Base-by-base conservation (phyloP, 2,113 vertebrate genomes). In the Rana temporaria region DNA sequence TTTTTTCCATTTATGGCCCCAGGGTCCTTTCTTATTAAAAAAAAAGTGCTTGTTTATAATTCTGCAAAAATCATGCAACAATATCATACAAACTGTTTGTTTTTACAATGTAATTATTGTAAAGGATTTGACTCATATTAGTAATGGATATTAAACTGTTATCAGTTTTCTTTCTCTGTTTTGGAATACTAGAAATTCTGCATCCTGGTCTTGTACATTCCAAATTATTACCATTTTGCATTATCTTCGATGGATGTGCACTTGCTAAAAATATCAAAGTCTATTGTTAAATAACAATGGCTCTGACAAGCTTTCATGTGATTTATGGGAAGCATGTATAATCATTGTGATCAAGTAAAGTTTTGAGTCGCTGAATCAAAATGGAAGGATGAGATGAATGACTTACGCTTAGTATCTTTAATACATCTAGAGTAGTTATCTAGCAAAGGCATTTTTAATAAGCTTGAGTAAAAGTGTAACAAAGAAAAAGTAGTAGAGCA, bases 261-360 rank as follows among this genome's bases (percentile, higher is more conserved):
- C 59, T 72, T 65, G 69, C 79, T 81, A 81, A 81, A 81, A 81
- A 81, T 81, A 81, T 81, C 60, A 81, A 81, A 71, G 79, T 38
- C 59, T 65, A 81, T 81, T 81, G 69, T 81, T 81, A 72, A 81
- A 64, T 73, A 73, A 81, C 79, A 81, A 81, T 32, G 38, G 79
- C 26, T 14, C 79, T 81, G 79, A 81, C 79, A 73, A 73, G 79
- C 79, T 56, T 65, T 73, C 69, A 73, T 73, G 59, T 81, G 79
- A 81, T 81, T 81, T 81, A 81, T 81, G 68, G 56, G 60, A 73
- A 64, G 42, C 16, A 26, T 15, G 48, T 19, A 73, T 73, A 81
- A 81, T 81, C 42, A 57, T 73, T 81, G 42, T 73, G 79, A 81
- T 81, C 59, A 34, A 73, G 78, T 24, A 34, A 52, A 7, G 26